These are phyloP conservation scores for Nannobrachium achirus DNA, from an alignment of 2,113 vertebrate genomes.

Conservation along the genomic window DNA sequence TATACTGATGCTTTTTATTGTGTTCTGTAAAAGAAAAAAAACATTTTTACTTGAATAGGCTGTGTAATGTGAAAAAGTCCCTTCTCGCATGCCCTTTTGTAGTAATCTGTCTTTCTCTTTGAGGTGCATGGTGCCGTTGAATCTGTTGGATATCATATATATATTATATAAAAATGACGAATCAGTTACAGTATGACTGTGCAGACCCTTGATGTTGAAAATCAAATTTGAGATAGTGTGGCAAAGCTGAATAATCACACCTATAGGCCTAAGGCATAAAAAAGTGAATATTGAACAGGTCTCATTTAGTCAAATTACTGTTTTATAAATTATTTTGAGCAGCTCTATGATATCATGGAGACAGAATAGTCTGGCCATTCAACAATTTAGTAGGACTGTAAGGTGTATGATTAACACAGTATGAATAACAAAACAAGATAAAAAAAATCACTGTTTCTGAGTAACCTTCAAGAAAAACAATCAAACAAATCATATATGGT, in stretches of 20 bases:
- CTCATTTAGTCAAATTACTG: constrained; percentile 54
- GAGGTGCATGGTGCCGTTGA: constrained; percentile 91
- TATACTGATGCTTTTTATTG: constrained; percentile 83
- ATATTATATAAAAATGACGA: constrained; percentile 58
- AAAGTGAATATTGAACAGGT: constrained; percentile 50
- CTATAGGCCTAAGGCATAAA: constrained; percentile 47
- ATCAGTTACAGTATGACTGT: constrained; percentile 63
- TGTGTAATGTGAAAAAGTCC: constrained; percentile 85
- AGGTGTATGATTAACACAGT: neutral
- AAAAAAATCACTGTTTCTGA: neutral
- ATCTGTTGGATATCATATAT: constrained; percentile 52
- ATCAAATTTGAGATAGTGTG: constrained; percentile 67
- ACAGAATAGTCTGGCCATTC: neutral
- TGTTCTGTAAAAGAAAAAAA: constrained; percentile 85
- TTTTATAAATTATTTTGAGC: constrained; percentile 8
- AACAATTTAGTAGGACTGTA: neutral
- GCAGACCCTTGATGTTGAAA: constrained; percentile 77
- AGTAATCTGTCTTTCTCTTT: constrained; percentile 81
- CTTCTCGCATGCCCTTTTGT: constrained; percentile 88
- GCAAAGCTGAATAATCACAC: constrained; percentile 69
- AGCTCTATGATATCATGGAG: neutral
- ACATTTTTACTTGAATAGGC: constrained; percentile 93
- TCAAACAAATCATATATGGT: neutral
- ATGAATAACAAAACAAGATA: constrained; percentile 8
- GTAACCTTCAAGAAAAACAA: constrained; percentile 8